Base-by-base conservation (phyloP, 2,888 invertebrate genomes). In the Drosophila differens region DNA sequence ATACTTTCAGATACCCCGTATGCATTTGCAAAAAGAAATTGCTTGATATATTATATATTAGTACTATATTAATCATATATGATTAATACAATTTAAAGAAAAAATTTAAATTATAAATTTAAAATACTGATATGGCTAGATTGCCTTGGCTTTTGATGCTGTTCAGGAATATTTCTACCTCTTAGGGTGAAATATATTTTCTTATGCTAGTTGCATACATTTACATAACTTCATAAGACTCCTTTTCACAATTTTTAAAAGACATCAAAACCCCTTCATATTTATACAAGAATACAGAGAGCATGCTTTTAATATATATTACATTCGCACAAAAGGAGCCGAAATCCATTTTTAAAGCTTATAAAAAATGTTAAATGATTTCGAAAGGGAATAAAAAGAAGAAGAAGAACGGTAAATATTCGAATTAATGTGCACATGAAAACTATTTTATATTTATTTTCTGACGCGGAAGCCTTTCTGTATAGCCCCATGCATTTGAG, bases 361-460 rank as follows among this genome's bases (percentile, higher is more conserved):
- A 19, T 61, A 37, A 44, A 77, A 62, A 55, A 52, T 62, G 32
- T 58, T 41, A 54, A 61, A 64, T 16, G 35, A 57, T 47, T 53
- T 57, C 25, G 52, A 55, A 60, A 44, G 16, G 25, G 35, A n/a
- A 51, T 64, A 44, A 44, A 35, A 57, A 25, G 41, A 33, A 28
- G 30, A 10, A 19, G 55, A 35, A 39, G 19, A 64, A 32, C 39
- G 39, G 49, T 19, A 63, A 32, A 44, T 61, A 41, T 65, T n/a
- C 37, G 37, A 52, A 60, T 70, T 66, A 65, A 79, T 79, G 49
- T 69, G 41, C 28, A 51, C 30, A 70, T 67, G 51, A 67, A 79
- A 79, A 79, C 80, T 79, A 79, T 76, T 76, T 70, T 65, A 63
- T 78, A 75, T 70, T 76, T 62, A 52, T 70, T 70, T 14, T 44